Evolutionary conservation across 2,797 vertebrate species (phyloP).

Genomic region (Momotus momota): DNA sequence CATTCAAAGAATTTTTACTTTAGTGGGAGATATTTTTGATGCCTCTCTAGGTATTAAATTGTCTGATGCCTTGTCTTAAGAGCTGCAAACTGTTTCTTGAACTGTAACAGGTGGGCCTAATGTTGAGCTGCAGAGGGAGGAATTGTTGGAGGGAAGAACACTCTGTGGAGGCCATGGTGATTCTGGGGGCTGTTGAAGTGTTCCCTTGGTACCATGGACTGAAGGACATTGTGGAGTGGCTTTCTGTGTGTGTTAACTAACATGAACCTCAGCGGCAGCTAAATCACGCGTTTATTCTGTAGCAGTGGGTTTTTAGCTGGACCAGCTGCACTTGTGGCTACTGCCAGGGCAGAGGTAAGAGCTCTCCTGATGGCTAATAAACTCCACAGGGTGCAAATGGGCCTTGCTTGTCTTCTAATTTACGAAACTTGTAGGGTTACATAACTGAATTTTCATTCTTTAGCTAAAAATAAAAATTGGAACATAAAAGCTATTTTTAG

Average conservation of each 20-base stretch:
- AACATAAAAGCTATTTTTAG: slow-evolving; percentile 77
- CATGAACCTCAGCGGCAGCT: background rate
- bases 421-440: slow-evolving; percentile 41
- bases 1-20: background rate
- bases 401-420: slow-evolving; percentile 31
- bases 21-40: background rate
- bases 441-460: slow-evolving; percentile 73
- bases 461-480: slow-evolving; percentile 78
- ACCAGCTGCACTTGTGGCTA: background rate
- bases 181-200: background rate
- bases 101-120: background rate
- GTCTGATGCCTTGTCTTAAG: background rate
- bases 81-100: background rate
- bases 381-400: background rate
- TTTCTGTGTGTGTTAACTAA: background rate
- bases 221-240: background rate
- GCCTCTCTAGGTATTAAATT: background rate
- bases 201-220: background rate
- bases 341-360: background rate
- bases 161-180: background rate
- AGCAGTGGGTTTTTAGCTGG: background rate
- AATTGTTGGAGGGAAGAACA: background rate
- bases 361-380: background rate
- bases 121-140: background rate
- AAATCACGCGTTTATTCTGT: background rate